Base-by-base conservation (phyloP, 2,113 vertebrate genomes). In the Spilogale gracilis region DNA sequence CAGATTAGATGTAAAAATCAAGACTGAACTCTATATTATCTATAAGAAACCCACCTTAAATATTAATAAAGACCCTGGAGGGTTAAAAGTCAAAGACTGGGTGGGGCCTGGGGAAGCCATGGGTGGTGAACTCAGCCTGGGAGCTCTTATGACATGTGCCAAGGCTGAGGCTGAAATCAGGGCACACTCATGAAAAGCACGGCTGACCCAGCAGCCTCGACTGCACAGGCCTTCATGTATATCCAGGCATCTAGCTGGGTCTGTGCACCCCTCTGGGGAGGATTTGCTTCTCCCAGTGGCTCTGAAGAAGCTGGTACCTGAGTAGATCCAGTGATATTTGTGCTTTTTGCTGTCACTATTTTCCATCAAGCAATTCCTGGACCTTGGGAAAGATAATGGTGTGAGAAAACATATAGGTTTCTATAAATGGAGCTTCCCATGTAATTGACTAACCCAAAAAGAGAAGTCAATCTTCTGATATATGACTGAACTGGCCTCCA, bases 371-470 rank as follows among this genome's bases (percentile, higher is more conserved):
- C 98, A 98, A 96, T 98, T 98, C 95, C 96, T 98, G 93, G 98
- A 98, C 96, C 98, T 99, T 65, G 98, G 97, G 56, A 43, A 32
- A 71, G 50, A 89, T 14, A 80, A 60, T 9, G 56, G 63, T 87
- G 23, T 81, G 23, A 91, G 48, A 74, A 99, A 97, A 99, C 99
- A 0, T 99, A 99, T 97, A 99, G 99, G 99, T 99, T 99, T 97
- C 98, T 99, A 86, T 98, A 99, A 69, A 99, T 99, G 91, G 99
- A 99, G 95, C 98, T 99, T 94, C 99, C 99, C 0, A 99, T 99
- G 50, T 99, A 99, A 10, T 97, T 99, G 91, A 99, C 99, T 14
- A 99, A 99, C 98, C 99, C 99, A 96, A 99, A 99, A 99, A 99
- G 99, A 95, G 99, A 99, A 95, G 99, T 99, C 95, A 99, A 99